phyloP scores from a whole-genome alignment of 2,888 invertebrate species.

The Ceriagrion tenellum region DNA sequence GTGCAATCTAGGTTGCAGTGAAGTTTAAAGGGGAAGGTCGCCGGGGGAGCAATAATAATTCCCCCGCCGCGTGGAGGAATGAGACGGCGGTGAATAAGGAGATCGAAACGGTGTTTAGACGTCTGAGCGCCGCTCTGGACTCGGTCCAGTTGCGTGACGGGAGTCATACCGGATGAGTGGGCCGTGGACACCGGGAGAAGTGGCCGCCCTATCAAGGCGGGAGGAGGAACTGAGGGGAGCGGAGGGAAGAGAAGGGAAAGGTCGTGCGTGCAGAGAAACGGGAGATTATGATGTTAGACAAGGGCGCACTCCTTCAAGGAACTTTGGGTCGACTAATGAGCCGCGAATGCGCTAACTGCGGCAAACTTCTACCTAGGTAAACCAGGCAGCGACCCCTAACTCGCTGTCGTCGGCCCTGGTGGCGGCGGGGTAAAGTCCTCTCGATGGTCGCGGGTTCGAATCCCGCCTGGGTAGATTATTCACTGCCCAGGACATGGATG shows the following conservation, averaged over 20 bases:
- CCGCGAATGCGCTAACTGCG: no score
- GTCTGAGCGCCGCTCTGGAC: neutral
- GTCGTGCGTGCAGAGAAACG: neutral
- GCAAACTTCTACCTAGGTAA: no score
- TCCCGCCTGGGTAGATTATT: no score
- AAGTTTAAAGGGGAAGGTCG: neutral
- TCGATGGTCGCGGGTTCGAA: no score
- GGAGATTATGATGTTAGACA: neutral
- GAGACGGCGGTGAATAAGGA: neutral
- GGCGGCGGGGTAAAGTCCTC: no score
- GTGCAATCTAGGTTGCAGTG: neutral
- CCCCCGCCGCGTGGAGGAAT: neutral
- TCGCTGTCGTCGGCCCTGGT: no score
- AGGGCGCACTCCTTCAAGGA: neutral
- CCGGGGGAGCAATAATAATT: neutral
- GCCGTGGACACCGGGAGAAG: neutral
- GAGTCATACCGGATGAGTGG: neutral
- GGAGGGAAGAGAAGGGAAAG: neutral
- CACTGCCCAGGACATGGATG: no score
- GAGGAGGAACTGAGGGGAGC: neutral
- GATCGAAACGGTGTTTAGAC: conserved; percentile 6
- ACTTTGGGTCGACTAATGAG: neutral
- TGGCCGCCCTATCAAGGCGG: neutral
- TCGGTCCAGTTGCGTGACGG: neutral
- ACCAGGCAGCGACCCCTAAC: no score